phyloP scores from a whole-genome alignment of 2,888 invertebrate species.

The Oscheius onirici region DNA sequence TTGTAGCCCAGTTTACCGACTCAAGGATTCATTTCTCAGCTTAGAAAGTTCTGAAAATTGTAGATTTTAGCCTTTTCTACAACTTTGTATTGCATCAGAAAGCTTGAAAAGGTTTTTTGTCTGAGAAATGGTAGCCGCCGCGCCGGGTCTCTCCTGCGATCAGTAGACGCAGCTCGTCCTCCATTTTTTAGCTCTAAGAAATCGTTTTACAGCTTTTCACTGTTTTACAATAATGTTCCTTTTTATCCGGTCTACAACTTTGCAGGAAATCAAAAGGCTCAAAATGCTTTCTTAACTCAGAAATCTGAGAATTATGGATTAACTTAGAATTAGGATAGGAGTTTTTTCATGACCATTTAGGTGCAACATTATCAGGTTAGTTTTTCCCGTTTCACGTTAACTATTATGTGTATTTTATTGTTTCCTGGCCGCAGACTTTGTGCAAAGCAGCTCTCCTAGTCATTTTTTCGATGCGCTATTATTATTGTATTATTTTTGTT shows the following conservation, averaged over 20 bases:
- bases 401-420: neutral
- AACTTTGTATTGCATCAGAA: too few species aligned
- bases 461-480: neutral
- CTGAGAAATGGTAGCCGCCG: too few species aligned
- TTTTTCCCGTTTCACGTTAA: neutral
- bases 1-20: neutral
- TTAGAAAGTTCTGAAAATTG: neutral
- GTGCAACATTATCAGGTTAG: too few species aligned
- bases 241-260: neutral
- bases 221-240: neutral
- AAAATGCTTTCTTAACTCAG: neutral
- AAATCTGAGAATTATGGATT: neutral
- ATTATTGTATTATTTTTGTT: too few species aligned
- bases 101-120: too few species aligned
- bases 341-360: neutral
- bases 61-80: neutral
- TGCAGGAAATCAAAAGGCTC: neutral
- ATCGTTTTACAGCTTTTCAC: neutral
- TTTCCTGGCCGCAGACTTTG: constrained; percentile 11
- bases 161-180: too few species aligned
- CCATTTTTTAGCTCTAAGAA: too few species aligned
- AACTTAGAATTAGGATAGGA: neutral
- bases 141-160: too few species aligned
- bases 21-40: neutral
- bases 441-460: constrained; percentile 15